Percentiles rank a stretch among this genome's conserved stretches.
Conservation (phyloP, 2,797 vertebrate species). For the Fistularia tabacaria region DNA sequence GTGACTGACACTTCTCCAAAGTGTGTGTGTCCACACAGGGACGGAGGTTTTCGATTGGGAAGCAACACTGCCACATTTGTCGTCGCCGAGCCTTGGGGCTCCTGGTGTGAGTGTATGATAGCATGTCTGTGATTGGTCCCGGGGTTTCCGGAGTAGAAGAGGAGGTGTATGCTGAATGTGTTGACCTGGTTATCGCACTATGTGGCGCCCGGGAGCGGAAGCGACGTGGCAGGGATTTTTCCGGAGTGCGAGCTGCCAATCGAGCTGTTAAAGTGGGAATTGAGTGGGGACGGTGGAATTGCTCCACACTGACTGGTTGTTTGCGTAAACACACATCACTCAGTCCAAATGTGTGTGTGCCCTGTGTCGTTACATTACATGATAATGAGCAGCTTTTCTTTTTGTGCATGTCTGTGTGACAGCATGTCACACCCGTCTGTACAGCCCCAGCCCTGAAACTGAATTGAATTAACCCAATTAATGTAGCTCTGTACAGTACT, state of each 20-base stretch:
- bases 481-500: slow-evolving; percentile 35
- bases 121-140: slow-evolving; percentile 21
- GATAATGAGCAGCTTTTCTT: slow-evolving; percentile 23
- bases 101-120: slow-evolving; percentile 6
- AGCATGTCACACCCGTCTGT: slow-evolving; percentile 48
- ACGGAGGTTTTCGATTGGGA: too few species aligned
- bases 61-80: background rate
- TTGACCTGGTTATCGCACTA: slow-evolving; percentile 62
- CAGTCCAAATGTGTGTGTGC: slow-evolving; percentile 33
- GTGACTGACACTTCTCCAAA: too few species aligned
- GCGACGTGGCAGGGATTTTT: slow-evolving; percentile 50
- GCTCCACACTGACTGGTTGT: slow-evolving; percentile 55
- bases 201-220: slow-evolving; percentile 13
- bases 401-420: slow-evolving; percentile 39
- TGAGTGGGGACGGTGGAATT: slow-evolving; percentile 76
- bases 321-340: slow-evolving; percentile 58
- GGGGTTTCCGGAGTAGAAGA: slow-evolving; percentile 6
- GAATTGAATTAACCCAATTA: slow-evolving; percentile 76
- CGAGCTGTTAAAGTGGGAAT: slow-evolving; percentile 76
- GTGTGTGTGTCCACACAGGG: too few species aligned
- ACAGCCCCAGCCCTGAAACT: slow-evolving; percentile 51
- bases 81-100: background rate
- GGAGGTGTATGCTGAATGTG: slow-evolving; percentile 28
- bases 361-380: slow-evolving; percentile 18
- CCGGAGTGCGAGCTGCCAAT: slow-evolving; percentile 66